A percentile compares a stretch with the other conserved stretches of the same genome.
Evolutionary conservation across 2,113 vertebrate species (phyloP).

Genomic region (Callospermophilus lateralis): DNA sequence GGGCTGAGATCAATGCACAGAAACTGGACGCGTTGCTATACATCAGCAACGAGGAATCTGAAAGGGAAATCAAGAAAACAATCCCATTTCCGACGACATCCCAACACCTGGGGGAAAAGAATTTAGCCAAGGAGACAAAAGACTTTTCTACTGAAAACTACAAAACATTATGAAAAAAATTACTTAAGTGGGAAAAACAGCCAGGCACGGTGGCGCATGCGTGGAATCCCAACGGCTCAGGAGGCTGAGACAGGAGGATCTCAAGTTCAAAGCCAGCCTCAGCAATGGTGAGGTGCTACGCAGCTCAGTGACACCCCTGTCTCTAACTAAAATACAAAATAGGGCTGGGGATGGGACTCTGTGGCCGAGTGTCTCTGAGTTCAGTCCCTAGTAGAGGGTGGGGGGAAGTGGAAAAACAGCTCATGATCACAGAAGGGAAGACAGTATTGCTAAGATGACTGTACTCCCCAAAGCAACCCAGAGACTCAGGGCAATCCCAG

Average conservation of each 20-base stretch:
- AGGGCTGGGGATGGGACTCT: no score
- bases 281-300: no score
- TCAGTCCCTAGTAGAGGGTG: no score
- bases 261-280: no score
- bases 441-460: background rate
- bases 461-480: background rate
- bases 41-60: background rate
- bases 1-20: background rate
- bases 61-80: constrained; percentile 31
- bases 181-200: background rate
- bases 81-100: background rate
- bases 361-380: no score
- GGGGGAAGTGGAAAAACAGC: background rate
- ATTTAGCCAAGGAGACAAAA: background rate
- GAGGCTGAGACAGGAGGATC: no score
- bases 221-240: no score
- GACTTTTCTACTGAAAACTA: background rate
- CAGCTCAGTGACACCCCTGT: no score
- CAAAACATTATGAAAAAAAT: background rate
- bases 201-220: no score
- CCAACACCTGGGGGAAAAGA: background rate
- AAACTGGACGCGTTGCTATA: background rate
- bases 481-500: background rate
- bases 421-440: background rate
- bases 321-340: no score